Evolutionary conservation across 2,888 invertebrate genomes (phyloP), one percentile per base, ranked within the genome.

Genomic region (Perizoma affinitatum): DNA sequence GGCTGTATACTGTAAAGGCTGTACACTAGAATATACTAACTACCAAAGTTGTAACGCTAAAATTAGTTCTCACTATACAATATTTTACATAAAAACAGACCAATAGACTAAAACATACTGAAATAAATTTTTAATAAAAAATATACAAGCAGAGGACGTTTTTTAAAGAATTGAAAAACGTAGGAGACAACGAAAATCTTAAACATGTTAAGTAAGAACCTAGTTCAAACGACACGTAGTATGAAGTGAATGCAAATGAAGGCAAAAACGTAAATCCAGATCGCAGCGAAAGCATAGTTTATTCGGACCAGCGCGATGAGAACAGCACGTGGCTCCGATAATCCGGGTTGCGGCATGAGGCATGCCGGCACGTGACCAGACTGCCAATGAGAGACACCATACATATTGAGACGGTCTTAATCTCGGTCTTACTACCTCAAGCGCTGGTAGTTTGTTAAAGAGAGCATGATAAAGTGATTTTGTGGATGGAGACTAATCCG

Each of bases 401-500:
- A 74, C 76, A 79, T 82, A 82, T 83, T 81, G 79, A 82, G 76
- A 82, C 73, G 72, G 79, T n/a, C n/a, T n/a, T 79, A 78, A 82
- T 80, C 80, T 76, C 68, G 61, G 61, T 60, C 68, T 66, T 70
- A 55, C 50, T 54, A 55, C 49, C 58, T 63, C 63, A 56, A 52
- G 63, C 53, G 63, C 55, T 56, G 55, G 41, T 53, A 58, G 48
- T 58, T 42, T 55, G 54, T 63, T 58, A 49, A 52, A 52, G 55
- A 53, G 51, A 44, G 45, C 45, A 59, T 52, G 63, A 55, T 58
- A 45, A 55, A 63, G 54, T 38, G 43, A 41, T 54, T 54, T 54
- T 9, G 43, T 52, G 57, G 45, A 33, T 38, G 53, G 22, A 53
- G 38, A 53, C 7, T 61, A 44, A 57, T 54, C 57, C 41, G 9